Conservation (phyloP, 2,113 vertebrate genomes). For the Melanocharis versteri region DNA sequence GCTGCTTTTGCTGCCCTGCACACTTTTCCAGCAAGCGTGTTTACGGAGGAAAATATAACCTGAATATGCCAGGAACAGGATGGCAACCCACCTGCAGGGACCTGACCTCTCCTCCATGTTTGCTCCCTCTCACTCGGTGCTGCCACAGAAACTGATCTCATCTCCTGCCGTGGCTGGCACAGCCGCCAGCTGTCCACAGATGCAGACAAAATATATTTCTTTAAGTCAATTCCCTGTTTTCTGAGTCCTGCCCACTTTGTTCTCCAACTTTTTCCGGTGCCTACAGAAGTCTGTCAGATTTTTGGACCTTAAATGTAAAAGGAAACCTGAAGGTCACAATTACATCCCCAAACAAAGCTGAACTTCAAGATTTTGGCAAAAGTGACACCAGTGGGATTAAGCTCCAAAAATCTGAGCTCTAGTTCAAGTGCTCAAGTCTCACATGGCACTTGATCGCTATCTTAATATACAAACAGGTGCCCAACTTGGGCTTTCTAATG, state of each 20-base stretch:
- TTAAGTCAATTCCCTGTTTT: background rate
- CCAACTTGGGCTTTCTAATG: background rate
- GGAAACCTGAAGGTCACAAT: background rate
- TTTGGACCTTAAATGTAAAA: background rate
- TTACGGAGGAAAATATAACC: background rate
- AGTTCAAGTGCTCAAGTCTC: background rate
- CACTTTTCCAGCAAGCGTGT: accelerated
- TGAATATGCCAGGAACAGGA: background rate
- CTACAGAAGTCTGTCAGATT: background rate
- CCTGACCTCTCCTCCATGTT: background rate
- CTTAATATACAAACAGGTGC: background rate
- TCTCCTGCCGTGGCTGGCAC: background rate
- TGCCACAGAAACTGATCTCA: background rate
- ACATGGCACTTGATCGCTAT: background rate
- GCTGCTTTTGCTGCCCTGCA: background rate
- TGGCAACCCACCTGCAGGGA: background rate
- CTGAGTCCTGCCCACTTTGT: background rate
- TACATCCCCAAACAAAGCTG: background rate
- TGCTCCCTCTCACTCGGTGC: background rate
- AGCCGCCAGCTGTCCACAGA: background rate
- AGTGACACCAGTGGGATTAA: background rate
- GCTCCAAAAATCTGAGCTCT: background rate
- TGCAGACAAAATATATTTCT: background rate
- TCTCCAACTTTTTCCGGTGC: background rate
- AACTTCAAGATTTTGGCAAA: background rate